These are phyloP conservation scores for Gymnocypris eckloni DNA, from an alignment of 2,797 vertebrate species.

Conservation along the genomic window DNA sequence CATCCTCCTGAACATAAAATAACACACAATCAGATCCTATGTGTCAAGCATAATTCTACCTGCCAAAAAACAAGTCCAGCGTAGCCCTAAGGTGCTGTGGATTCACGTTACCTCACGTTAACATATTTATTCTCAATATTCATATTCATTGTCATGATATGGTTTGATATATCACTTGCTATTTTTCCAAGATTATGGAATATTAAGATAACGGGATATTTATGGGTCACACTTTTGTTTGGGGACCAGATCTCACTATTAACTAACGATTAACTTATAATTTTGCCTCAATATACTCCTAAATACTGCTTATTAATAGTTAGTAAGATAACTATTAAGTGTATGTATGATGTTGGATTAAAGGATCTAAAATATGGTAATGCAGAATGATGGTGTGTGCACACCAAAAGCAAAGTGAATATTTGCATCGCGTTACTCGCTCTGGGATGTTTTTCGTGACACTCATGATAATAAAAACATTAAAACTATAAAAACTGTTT, in stretches of 20 bases:
- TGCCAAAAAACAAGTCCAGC: background rate
- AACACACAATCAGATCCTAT: slow-evolving; percentile 50
- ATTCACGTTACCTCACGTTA: background rate
- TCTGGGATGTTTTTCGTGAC: too few species aligned
- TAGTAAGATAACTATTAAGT: background rate
- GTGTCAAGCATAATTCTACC: background rate
- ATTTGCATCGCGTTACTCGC: too few species aligned
- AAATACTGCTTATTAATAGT: background rate
- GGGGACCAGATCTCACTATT: background rate
- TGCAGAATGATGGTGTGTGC: background rate
- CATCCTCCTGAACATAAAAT: slow-evolving; percentile 77
- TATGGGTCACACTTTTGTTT: background rate
- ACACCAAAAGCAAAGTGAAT: background rate
- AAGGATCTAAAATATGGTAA: background rate
- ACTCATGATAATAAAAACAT: too few species aligned
- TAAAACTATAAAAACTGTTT: too few species aligned
- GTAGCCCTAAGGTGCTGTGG: background rate
- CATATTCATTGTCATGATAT: background rate
- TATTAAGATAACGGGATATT: background rate
- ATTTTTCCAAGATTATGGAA: background rate
- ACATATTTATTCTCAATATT: too few species aligned
- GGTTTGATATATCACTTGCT: background rate
- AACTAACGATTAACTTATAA: too few species aligned
- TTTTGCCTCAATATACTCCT: background rate
- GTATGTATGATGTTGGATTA: background rate